A percentile compares a stretch with the other conserved stretches of the same genome.
These are phyloP conservation scores for Cephalotes varians DNA, from an alignment of 2,888 invertebrate genomes.

Conservation along the genomic window DNA sequence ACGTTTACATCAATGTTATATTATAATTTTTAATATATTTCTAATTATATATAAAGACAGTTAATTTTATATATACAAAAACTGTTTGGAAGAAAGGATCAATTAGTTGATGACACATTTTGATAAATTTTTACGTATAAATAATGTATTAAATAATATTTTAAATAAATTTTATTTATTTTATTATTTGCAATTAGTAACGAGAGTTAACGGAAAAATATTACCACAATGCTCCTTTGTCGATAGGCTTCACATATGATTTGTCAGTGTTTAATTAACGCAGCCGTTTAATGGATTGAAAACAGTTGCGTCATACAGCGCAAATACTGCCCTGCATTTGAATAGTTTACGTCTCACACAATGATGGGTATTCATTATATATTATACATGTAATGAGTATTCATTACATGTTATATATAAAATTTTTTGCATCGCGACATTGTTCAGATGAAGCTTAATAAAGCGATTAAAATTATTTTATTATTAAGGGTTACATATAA, in stretches of 20 bases:
- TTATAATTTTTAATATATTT: not conserved
- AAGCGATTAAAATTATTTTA: not conserved
- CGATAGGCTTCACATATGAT: not conserved
- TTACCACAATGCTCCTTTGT: not conserved
- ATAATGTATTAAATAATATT: not conserved
- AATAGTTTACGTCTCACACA: not conserved
- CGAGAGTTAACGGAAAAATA: not conserved
- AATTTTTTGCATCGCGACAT: not conserved
- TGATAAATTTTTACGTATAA: not conserved
- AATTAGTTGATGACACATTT: not conserved
- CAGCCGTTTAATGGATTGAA: slow-evolving; percentile 29
- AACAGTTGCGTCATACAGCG: slow-evolving; percentile 28
- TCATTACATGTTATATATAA: not conserved
- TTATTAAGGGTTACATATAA: not conserved
- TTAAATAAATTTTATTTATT: not conserved
- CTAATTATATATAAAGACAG: not conserved
- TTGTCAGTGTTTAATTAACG: slow-evolving; percentile 36
- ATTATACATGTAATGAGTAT: not conserved
- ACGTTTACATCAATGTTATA: not conserved
- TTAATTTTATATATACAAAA: not conserved
- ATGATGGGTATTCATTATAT: not conserved
- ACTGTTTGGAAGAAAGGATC: not conserved
- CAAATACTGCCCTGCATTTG: not conserved
- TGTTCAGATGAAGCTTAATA: not conserved
- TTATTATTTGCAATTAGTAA: not conserved